These are phyloP conservation scores for Phortica okadai DNA, from an alignment of 2,888 invertebrate genomes.

Conservation along the genomic window DNA sequence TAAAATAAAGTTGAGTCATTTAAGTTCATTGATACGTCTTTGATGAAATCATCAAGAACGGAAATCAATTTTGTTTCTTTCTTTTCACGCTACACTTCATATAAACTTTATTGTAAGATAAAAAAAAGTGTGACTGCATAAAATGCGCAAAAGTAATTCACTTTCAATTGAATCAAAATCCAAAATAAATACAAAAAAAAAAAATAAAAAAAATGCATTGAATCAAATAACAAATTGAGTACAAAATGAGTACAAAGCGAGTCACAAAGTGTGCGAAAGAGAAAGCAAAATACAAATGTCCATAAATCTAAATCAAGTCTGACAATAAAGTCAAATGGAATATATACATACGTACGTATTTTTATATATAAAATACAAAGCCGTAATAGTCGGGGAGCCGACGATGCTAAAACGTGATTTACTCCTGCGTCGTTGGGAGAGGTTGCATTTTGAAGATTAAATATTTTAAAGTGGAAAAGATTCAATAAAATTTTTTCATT, in stretches of 20 bases:
- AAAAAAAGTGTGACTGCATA: background rate
- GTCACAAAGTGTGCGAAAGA: background rate
- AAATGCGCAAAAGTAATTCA: background rate
- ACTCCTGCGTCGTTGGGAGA: too few relatives aligned
- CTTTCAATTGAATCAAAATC: background rate
- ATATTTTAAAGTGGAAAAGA: too few relatives aligned
- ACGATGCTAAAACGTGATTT: too few relatives aligned
- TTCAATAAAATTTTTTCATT: too few relatives aligned
- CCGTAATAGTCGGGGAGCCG: too few relatives aligned
- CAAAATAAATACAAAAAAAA: background rate
- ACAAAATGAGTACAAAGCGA: background rate
- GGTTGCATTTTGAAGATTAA: too few relatives aligned
- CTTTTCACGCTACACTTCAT: background rate
- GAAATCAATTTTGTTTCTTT: background rate
- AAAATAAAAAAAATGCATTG: background rate
- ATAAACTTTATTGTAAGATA: background rate
- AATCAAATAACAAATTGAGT: background rate
- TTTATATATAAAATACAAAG: background rate
- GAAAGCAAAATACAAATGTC: conserved; percentile 11
- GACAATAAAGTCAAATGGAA: conserved; percentile 14
- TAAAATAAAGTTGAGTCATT: too few relatives aligned
- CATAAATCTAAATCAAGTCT: conserved; percentile 25
- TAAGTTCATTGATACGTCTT: too few relatives aligned
- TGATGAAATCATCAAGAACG: too few relatives aligned
- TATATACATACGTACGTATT: background rate